Evolutionary conservation across 2,113 vertebrate species (phyloP), one percentile per base, ranked within the genome.

Genomic region (Microtus richardsoni): DNA sequence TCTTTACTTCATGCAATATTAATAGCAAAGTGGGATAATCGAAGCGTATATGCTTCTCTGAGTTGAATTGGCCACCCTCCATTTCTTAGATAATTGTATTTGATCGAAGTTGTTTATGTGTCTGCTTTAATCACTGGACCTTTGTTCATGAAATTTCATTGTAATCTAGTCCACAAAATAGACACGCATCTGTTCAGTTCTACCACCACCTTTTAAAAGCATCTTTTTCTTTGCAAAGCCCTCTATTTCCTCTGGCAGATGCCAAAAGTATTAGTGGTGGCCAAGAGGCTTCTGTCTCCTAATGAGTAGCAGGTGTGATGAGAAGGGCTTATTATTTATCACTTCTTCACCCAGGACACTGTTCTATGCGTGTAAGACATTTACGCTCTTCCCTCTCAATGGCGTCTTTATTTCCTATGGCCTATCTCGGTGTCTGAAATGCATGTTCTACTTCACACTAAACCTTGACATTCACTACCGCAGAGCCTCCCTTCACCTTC

Each of bases 271-370:
- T 95, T 96, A 87, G 87, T 94, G 97, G 95, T 86, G 71, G 90
- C 95, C 91, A 84, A 93, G 93, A 89, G 77, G 78, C 96, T 97
- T 95, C 97, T 98, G 95, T 91, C 96, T 19, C 62, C 87, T 88
- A 95, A 97, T 26, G 95, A 98, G 94, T 74, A 68, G 94, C 88
- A 97, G 88, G 87, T 98, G 96, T 92, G 88, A 54, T 97, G 54
- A 93, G 96, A 97, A 97, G 94, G 73, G 3, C n/a, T 93, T 24
- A 86, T 92, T 21, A 24, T 97, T 97, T 96, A 90, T 95, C n/a
- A 89, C n/a, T 96, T 97, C 95, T 82, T 80, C 52, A 68, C 80
- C 94, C 87, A 93, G 96, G 95, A 96, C 93, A 88, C 82, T 54
- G 90, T 89, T 95, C 74, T 93, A 33, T 84, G 71, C 47, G 88